Evolutionary conservation across 2,888 invertebrate species (phyloP), one percentile per base, ranked within the genome.

Genomic region (Diloba caeruleocephala): DNA sequence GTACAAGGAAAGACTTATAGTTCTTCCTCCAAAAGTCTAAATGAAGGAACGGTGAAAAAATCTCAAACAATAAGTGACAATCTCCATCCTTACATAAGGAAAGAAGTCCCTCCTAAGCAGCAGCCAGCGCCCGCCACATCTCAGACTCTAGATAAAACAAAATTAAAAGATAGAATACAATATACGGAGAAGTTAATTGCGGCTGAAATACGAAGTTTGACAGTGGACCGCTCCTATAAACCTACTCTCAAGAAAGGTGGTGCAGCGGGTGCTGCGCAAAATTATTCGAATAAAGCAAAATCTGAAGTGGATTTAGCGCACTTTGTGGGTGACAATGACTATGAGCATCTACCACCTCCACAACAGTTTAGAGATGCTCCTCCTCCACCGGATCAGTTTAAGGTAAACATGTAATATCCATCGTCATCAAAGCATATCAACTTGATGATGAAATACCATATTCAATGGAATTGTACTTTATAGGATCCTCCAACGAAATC

Each of bases 301-400:
- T 95, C 95, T 8, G 95, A 95, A 74, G 86, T 95, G 19, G 94
- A 95, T 75, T 85, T 95, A 17, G 92, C 94, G 26, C 94, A 93
- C 66, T 89, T 94, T 45, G 71, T 78, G n/a, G 92, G 92, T 39
- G 94, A 95, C 66, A 95, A 94, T 81, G 95, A 95, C 29, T 95
- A 96, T 76, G 96, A 97, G 70, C 96, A 96, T 77, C 94, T 96
- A 55, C 97, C 97, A 19, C 97, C 97, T 0, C 97, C 97, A 1
- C 96, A 97, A 78, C 97, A 97, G 87, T 97, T 97, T 78, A 95
- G 97, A 82, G 97, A 97, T 86, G 96, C 95, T 38, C 96, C 96
- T 13, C 96, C 96, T 29, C 97, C 97, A 6, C 97, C 96, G 0
- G 96, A 96, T 70, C 95, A 95, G 73, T 96, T 96, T 74, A 94